Conservation (phyloP, 2,113 vertebrate genomes). For the Prionailurus viverrinus region DNA sequence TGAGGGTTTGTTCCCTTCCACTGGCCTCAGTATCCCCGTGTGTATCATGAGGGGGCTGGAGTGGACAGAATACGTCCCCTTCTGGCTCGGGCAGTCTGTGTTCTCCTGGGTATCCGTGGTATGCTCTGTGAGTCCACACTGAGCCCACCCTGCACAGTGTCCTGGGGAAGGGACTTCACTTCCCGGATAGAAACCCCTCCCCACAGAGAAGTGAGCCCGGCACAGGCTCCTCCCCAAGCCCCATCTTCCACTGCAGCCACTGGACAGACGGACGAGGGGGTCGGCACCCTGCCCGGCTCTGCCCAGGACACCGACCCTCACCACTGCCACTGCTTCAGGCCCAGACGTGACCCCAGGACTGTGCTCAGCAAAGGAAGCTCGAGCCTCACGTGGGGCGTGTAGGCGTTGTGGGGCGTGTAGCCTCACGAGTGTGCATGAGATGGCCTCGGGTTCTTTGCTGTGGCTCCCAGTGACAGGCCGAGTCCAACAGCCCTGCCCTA, state of each 20-base stretch:
- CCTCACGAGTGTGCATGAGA: too few relatives aligned
- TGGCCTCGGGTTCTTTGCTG: neutral
- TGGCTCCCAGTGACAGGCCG: neutral
- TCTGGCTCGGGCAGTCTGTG: neutral
- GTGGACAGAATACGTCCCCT: neutral
- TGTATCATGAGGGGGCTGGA: neutral
- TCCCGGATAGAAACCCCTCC: neutral
- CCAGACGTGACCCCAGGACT: neutral
- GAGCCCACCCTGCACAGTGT: neutral
- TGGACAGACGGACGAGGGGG: neutral
- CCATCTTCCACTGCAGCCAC: rapidly evolving
- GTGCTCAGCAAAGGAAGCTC: neutral
- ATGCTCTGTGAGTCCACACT: neutral
- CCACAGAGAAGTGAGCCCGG: neutral
- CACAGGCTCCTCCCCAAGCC: neutral
- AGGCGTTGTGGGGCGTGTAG: too few relatives aligned
- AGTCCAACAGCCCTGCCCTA: neutral
- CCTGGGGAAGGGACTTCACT: neutral
- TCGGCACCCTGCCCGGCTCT: rapidly evolving
- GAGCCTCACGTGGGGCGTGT: rapidly evolving
- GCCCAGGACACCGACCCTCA: neutral
- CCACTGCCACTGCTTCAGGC: neutral
- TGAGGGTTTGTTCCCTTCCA: neutral
- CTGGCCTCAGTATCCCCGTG: neutral
- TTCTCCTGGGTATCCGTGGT: too few relatives aligned